Evolutionary conservation across 1,140 invertebrate species (phyloP).

Genomic region (Batillaria attramentaria): DNA sequence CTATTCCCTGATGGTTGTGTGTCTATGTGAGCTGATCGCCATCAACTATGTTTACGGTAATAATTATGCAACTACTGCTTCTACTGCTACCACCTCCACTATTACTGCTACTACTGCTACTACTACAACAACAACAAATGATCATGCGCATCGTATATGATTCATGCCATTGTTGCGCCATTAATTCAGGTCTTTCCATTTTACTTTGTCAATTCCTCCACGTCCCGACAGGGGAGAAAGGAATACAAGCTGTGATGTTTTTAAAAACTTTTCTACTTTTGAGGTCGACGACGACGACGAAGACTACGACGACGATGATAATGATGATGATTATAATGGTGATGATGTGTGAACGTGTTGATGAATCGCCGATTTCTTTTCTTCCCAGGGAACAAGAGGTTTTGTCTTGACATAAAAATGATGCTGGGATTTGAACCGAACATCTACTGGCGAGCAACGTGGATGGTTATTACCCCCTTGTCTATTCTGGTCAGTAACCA

Average conservation of each 20-base stretch:
- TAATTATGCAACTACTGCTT: slow-evolving; percentile 11
- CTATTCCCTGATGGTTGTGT: slow-evolving; percentile 81
- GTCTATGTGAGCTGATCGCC: slow-evolving; percentile 79
- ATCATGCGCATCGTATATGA: too few species aligned
- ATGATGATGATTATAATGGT: too few species aligned
- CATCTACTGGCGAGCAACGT: slow-evolving; percentile 77
- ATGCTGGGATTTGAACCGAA: slow-evolving; percentile 79
- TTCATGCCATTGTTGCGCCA: too few species aligned
- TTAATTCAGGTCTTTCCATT: too few species aligned
- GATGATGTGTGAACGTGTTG: too few species aligned
- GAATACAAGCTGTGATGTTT: too few species aligned
- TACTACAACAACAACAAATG: background rate
- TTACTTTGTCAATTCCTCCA: too few species aligned
- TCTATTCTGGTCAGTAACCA: slow-evolving; percentile 75
- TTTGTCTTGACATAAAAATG: slow-evolving; percentile 79
- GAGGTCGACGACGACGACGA: too few species aligned
- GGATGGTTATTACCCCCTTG: slow-evolving; percentile 77
- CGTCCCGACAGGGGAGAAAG: too few species aligned
- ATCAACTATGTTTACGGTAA: slow-evolving; percentile 85
- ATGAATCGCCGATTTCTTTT: background rate
- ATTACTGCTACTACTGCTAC: background rate
- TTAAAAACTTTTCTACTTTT: too few species aligned
- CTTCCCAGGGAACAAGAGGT: slow-evolving; percentile 72
- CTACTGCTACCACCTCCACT: background rate
- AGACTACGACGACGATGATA: too few species aligned